Base-by-base conservation (phyloP, 2,797 vertebrate genomes). In the Anguilla marmorata region DNA sequence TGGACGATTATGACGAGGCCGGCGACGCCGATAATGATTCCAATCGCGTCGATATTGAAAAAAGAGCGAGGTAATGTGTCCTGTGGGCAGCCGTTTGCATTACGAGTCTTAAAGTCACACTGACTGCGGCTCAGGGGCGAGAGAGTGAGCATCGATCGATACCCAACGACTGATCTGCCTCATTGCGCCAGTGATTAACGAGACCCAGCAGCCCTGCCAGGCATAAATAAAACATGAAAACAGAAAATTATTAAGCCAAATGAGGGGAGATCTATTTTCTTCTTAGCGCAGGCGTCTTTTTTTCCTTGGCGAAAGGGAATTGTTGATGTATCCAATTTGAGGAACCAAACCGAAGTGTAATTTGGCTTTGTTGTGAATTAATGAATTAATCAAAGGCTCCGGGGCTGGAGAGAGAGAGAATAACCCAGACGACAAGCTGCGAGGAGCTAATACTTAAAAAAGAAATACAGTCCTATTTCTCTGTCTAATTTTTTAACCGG, bases 181-280 rank as follows among this genome's bases (percentile, higher is more conserved):
- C 88, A 88, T 94, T 95, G 93, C 90, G 56, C 84, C 86, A 87
- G 90, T 94, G 94, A 95, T 94, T 94, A 93, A 94, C 86, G 89
- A 94, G 93, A 94, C 87, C 90, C 88, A 92, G 92, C 93, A 89
- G 91, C 92, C 93, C 92, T 91, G 92, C 91, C 9, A 92, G 92
- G 90, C 89, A 94, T 96, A 94, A 96, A 96, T 96, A 95, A 95
- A 96, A 94, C 94, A 95, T 94, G 92, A 94, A 95, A 95, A 94
- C 90, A 91, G 94, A 92, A 94, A 94, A 95, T 95, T 91, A 94
- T 94, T 91, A 92, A 92, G 92, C 90, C 87, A 89, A 95, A 94
- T 45, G 94, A 95, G 93, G 86, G 92, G 90, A 93, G 92, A 94
- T 94, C 91, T 92, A 94, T 94, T 95, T 92, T 92, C 91, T 91